These are phyloP conservation scores for Meda fulgida DNA, from an alignment of 2,797 vertebrate species.

Conservation along the genomic window DNA sequence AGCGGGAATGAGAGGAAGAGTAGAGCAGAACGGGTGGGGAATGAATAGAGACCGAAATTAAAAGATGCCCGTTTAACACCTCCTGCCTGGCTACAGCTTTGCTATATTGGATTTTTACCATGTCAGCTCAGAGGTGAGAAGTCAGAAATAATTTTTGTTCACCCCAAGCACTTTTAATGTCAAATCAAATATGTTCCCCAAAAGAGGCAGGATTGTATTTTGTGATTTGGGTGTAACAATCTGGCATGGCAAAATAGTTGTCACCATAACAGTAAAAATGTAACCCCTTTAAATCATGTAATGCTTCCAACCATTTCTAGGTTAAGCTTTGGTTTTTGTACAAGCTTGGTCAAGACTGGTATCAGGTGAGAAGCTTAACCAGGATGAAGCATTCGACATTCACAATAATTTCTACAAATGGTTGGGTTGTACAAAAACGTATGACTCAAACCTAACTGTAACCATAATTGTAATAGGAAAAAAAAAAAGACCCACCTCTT, in stretches of 20 bases:
- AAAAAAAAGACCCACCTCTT: background rate
- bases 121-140: slow-evolving; percentile 37
- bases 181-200: slow-evolving; percentile 73
- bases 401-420: background rate
- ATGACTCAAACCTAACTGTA: background rate
- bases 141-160: slow-evolving; percentile 72
- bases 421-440: background rate
- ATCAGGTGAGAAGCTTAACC: background rate
- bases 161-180: slow-evolving; percentile 78
- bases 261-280: background rate
- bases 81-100: slow-evolving; percentile 73
- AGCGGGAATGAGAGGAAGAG: slow-evolving; percentile 25
- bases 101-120: slow-evolving; percentile 77
- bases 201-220: slow-evolving; percentile 1
- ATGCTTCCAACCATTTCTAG: background rate
- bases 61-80: slow-evolving; percentile 76
- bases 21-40: background rate
- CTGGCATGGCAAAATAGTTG: slow-evolving; percentile 5
- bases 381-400: background rate
- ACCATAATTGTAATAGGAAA: background rate
- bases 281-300: slow-evolving; percentile 1
- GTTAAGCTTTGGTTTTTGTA: background rate
- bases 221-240: slow-evolving; percentile 11
- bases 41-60: slow-evolving; percentile 69
- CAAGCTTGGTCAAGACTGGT: background rate